Percentiles rank a stretch among this genome's conserved stretches.
These are phyloP conservation scores for Psephotus haematonotus DNA, from an alignment of 2,113 vertebrate genomes.

Conservation along the genomic window DNA sequence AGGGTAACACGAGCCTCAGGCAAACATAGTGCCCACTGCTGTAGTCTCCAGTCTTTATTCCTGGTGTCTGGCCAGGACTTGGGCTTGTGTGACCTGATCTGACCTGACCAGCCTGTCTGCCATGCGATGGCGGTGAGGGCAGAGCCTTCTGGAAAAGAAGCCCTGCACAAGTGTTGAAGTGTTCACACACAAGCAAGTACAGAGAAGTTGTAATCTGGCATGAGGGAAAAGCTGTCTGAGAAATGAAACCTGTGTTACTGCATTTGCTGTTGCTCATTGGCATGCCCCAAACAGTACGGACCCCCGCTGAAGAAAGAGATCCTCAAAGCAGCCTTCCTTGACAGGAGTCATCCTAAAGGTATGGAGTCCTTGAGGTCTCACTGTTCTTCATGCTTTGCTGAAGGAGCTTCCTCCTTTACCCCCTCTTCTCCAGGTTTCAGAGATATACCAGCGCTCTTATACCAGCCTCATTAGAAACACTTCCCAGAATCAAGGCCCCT, in stretches of 20 bases:
- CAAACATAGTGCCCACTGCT: not conserved
- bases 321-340: not conserved
- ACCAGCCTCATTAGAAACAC: not conserved
- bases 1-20: not conserved
- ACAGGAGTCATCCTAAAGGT: not conserved
- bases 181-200: rapidly evolving
- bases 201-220: rapidly evolving
- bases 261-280: not conserved
- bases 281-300: not conserved
- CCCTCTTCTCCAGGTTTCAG: not conserved
- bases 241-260: not conserved
- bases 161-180: rapidly evolving
- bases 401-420: not conserved
- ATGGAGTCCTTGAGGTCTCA: not conserved
- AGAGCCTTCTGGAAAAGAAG: not conserved
- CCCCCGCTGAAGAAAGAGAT: rapidly evolving
- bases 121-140: rapidly evolving
- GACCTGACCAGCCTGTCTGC: not conserved
- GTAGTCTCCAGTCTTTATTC: not conserved
- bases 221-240: not conserved
- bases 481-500: not conserved
- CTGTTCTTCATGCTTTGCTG: not conserved
- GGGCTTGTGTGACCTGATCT: not conserved
- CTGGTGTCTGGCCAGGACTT: not conserved
- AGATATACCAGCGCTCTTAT: not conserved